These are phyloP conservation scores for Chrysaora quinquecirrha DNA, from an alignment of 30 jellyfish, hydroid and myxozoan genomes.

Conservation along the genomic window DNA sequence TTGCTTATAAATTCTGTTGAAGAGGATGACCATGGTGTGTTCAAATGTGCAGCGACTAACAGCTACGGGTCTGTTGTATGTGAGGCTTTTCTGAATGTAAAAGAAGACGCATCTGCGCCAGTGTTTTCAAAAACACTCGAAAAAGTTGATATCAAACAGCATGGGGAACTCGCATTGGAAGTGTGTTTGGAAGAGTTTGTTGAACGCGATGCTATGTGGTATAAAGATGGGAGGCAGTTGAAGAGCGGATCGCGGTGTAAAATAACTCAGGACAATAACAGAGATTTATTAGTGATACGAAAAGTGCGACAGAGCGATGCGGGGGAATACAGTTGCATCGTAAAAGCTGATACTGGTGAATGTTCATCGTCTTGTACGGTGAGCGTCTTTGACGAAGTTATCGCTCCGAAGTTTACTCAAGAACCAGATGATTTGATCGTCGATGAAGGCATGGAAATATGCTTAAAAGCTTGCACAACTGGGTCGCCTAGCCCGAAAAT, in stretches of 20 bases:
- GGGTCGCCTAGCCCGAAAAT: conserved; percentile 32
- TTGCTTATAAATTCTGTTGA: conserved; percentile 60
- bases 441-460: conserved; percentile 19
- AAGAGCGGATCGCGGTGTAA: conserved; percentile 29
- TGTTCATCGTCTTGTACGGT: conserved; percentile 52
- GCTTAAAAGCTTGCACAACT: not conserved
- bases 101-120: conserved; percentile 50
- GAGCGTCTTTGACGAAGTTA: conserved; percentile 16
- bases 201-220: conserved; percentile 56
- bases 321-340: conserved; percentile 72
- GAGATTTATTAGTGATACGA: conserved; percentile 21
- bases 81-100: conserved; percentile 71
- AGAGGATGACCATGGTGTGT: conserved; percentile 87
- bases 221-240: conserved; percentile 42
- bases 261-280: conserved; percentile 15
- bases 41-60: conserved; percentile 92
- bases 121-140: conserved; percentile 53
- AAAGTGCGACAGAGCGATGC: conserved; percentile 48
- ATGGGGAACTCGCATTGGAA: conserved; percentile 55
- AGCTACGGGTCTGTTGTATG: conserved; percentile 70
- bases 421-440: conserved; percentile 12
- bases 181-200: conserved; percentile 56
- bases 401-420: conserved; percentile 8
- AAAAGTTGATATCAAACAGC: conserved; percentile 43
- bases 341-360: conserved; percentile 55